Conservation (phyloP, 1,140 invertebrate species). For the Lucilia cuprina region DNA sequence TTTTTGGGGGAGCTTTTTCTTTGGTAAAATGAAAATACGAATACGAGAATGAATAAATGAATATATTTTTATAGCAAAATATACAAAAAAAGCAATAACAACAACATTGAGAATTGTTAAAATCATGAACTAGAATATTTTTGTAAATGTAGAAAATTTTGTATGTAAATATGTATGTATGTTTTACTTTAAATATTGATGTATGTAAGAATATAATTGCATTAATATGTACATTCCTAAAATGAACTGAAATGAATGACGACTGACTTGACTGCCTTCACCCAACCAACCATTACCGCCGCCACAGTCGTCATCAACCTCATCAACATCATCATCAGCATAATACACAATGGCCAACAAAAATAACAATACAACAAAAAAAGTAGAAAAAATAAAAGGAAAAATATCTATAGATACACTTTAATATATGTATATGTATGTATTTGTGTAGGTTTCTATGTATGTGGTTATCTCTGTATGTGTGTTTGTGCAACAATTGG, state of each 20-base stretch:
- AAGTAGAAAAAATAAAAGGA: too few species aligned
- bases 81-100: too few species aligned
- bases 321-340: background rate
- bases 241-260: background rate
- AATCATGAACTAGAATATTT: background rate
- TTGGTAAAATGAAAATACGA: background rate
- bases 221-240: background rate
- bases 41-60: background rate
- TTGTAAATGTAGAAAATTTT: too few species aligned
- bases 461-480: background rate
- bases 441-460: too few species aligned
- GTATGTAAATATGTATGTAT: background rate
- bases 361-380: conserved; percentile 19
- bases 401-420: too few species aligned
- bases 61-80: background rate
- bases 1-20: background rate
- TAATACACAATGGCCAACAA: background rate
- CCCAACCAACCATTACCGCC: background rate
- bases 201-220: background rate
- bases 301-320: background rate
- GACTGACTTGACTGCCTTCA: background rate
- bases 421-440: background rate
- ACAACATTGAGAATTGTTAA: background rate
- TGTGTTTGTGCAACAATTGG: background rate
- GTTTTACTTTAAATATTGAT: background rate